phyloP scores from a whole-genome alignment of 2,888 invertebrate genomes.

The Anaspis maculata region DNA sequence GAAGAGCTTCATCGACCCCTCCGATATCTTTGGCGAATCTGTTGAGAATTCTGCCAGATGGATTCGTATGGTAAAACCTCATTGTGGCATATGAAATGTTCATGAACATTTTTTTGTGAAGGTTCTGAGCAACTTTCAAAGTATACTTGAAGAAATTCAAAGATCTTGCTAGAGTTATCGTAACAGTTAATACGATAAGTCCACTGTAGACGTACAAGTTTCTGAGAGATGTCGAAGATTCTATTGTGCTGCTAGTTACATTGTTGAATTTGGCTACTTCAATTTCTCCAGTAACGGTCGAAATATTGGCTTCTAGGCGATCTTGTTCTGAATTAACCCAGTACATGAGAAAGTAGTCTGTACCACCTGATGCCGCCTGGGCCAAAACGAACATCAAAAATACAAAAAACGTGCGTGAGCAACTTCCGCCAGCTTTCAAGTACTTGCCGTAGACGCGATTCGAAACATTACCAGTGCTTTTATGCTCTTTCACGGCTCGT shows the following conservation, averaged over 20 bases:
- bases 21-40: constrained; percentile 67
- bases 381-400: neutral
- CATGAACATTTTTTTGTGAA: constrained; percentile 48
- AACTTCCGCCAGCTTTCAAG: constrained; percentile 1
- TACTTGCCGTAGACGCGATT: neutral
- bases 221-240: neutral
- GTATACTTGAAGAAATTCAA: constrained; percentile 46
- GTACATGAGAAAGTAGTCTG: constrained; percentile 1
- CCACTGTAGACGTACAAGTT: constrained; percentile 28
- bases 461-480: constrained; percentile 1
- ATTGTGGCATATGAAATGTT: constrained; percentile 56
- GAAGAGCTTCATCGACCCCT: constrained; percentile 47
- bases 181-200: constrained; percentile 31
- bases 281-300: too few relatives aligned
- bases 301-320: too few relatives aligned
- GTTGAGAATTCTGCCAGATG: constrained; percentile 56
- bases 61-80: constrained; percentile 62
- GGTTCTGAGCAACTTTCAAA: constrained; percentile 46
- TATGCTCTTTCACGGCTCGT: constrained; percentile 7
- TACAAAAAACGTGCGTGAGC: neutral
- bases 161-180: constrained; percentile 42
- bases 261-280: neutral
- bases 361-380: neutral
- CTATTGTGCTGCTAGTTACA: neutral
- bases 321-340: constrained; percentile 27